These are phyloP conservation scores for Tauraco erythrolophus DNA, from an alignment of 2,113 vertebrate genomes.

Conservation along the genomic window DNA sequence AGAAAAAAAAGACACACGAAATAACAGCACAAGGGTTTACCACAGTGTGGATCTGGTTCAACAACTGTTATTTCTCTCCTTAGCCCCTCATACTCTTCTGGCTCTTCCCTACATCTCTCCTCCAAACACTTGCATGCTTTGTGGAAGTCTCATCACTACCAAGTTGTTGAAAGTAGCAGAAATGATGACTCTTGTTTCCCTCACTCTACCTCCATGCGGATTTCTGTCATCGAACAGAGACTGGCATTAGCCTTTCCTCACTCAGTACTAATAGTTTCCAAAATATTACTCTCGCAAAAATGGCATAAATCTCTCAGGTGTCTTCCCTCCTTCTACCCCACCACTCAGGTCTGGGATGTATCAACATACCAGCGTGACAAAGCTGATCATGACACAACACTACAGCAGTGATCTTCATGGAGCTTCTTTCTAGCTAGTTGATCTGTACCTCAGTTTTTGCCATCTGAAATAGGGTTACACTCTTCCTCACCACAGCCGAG, in stretches of 20 bases:
- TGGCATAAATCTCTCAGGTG: neutral
- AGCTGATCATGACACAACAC: neutral
- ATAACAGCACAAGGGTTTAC: neutral
- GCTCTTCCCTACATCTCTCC: neutral
- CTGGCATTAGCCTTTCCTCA: neutral
- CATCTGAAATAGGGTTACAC: neutral
- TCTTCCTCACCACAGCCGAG: neutral
- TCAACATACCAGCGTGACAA: neutral
- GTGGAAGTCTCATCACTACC: neutral
- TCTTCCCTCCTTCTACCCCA: neutral
- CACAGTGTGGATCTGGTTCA: accelerated
- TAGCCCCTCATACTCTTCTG: neutral
- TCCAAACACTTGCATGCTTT: neutral
- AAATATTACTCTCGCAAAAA: neutral
- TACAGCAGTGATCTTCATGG: neutral
- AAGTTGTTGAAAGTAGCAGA: neutral
- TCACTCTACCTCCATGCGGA: neutral
- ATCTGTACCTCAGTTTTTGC: neutral
- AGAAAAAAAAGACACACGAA: too few relatives aligned
- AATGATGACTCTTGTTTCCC: neutral
- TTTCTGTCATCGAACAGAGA: neutral
- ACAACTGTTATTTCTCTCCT: neutral
- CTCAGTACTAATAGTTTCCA: neutral
- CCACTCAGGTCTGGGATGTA: too few relatives aligned
- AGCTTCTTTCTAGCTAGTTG: neutral